These are phyloP conservation scores for Chromobotia macracanthus DNA, from an alignment of 2,797 vertebrate species.

Conservation along the genomic window DNA sequence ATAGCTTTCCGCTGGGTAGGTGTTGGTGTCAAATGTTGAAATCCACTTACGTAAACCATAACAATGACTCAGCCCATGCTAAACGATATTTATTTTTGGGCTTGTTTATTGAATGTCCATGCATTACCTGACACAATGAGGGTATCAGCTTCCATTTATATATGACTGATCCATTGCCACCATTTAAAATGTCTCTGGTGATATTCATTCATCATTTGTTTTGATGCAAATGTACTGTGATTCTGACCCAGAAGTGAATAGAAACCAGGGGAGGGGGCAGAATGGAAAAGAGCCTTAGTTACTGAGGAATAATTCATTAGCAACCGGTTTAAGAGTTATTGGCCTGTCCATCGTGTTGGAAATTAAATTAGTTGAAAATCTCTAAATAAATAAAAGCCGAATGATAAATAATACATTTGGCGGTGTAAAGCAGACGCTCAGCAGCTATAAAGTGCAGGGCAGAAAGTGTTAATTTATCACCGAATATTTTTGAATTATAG, in stretches of 20 bases:
- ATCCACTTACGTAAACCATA: no score
- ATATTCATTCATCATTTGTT: not conserved
- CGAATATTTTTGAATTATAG: constrained; percentile 17
- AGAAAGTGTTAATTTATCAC: constrained; percentile 47
- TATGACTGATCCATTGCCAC: no score
- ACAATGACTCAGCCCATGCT: no score
- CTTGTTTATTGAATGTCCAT: no score
- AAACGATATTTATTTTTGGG: no score
- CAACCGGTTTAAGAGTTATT: constrained; percentile 34
- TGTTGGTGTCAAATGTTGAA: no score
- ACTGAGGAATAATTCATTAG: constrained; percentile 32
- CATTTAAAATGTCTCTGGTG: not conserved
- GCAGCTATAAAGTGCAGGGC: constrained; percentile 37
- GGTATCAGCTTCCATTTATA: no score
- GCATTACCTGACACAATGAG: no score
- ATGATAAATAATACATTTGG: constrained; percentile 33
- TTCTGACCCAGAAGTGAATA: not conserved
- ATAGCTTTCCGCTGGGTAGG: no score
- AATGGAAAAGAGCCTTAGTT: constrained; percentile 16
- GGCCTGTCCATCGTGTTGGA: constrained; percentile 1
- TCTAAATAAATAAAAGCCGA: constrained; percentile 31
- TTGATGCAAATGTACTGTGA: not conserved
- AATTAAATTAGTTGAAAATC: constrained; percentile 42
- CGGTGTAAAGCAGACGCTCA: constrained; percentile 25
- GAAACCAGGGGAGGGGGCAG: no score